Percentiles rank a stretch among this genome's conserved stretches.
phyloP scores from a whole-genome alignment of 2,888 invertebrate species.

The Bembecia ichneumoniformis region DNA sequence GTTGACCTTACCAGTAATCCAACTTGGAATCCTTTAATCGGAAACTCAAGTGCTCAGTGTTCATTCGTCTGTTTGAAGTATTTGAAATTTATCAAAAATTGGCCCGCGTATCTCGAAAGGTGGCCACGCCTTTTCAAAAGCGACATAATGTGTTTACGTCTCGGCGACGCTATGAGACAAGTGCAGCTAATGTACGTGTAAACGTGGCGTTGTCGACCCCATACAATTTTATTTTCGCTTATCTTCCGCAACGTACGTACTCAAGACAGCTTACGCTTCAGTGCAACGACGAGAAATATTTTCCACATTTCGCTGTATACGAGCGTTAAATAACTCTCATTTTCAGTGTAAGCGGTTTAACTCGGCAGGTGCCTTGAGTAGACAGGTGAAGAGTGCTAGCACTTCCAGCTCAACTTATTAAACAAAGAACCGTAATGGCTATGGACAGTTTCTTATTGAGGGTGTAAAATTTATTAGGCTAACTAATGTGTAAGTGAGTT shows the following conservation, averaged over 20 bases:
- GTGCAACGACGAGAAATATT: constrained; percentile 27
- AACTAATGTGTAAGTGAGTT: too few species aligned
- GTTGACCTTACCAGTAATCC: too few species aligned
- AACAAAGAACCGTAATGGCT: too few species aligned
- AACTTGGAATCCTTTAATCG: too few species aligned
- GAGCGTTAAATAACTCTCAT: constrained; percentile 36
- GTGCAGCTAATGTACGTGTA: background rate
- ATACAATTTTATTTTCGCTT: background rate
- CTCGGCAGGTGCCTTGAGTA: constrained; percentile 14
- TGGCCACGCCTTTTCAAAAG: too few species aligned
- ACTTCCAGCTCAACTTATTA: constrained; percentile 5
- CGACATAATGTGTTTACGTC: too few species aligned
- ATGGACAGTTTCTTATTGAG: too few species aligned
- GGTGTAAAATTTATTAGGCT: too few species aligned
- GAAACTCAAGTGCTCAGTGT: too few species aligned
- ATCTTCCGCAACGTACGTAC: background rate
- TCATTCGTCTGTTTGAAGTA: too few species aligned
- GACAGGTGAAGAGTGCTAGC: constrained; percentile 37
- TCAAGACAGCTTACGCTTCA: background rate
- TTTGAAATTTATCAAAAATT: too few species aligned
- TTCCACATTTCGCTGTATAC: constrained; percentile 24
- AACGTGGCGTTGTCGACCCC: background rate
- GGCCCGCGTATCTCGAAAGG: too few species aligned
- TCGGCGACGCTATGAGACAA: background rate
- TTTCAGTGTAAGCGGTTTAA: constrained; percentile 43